These are phyloP conservation scores for Chaunax sp. DNA, from an alignment of 2,797 vertebrate species.

Conservation along the genomic window DNA sequence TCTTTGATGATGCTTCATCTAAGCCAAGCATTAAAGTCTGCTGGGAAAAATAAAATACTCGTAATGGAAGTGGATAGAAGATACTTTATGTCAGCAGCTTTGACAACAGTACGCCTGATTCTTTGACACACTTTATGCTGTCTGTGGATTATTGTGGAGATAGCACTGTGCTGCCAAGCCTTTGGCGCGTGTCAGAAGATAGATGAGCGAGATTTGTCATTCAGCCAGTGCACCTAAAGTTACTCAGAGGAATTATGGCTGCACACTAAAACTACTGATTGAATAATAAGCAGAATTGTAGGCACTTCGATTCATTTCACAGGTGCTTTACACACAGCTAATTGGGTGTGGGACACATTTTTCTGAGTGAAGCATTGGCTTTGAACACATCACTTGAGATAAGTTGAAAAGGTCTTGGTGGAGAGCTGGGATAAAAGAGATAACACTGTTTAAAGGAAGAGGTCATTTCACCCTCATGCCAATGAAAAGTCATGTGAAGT, in stretches of 20 bases:
- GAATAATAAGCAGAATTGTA: constrained; percentile 65
- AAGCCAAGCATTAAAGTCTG: constrained; percentile 15
- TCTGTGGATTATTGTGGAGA: constrained; percentile 34
- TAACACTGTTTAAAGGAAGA: too few species aligned
- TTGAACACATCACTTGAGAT: constrained; percentile 32
- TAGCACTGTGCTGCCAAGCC: constrained; percentile 34
- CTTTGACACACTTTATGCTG: constrained; percentile 23
- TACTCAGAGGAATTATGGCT: constrained; percentile 66
- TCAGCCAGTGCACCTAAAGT: constrained; percentile 63
- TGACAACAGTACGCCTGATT: constrained; percentile 13
- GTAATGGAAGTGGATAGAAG: constrained; percentile 12
- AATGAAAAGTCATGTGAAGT: too few species aligned
- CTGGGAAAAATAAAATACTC: neutral
- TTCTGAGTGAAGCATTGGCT: constrained; percentile 39
- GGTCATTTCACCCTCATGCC: too few species aligned
- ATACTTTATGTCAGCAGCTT: constrained; percentile 21
- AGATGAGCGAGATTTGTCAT: constrained; percentile 64
- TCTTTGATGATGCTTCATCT: neutral
- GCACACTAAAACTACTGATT: constrained; percentile 54
- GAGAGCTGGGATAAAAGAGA: neutral
- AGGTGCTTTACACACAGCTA: constrained; percentile 66
- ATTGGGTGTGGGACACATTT: constrained; percentile 48
- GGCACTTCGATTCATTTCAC: constrained; percentile 63
- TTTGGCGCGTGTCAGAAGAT: constrained; percentile 54
- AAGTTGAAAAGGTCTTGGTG: constrained; percentile 2